These are phyloP conservation scores for Proterorhinus semilunaris DNA, from an alignment of 2,113 vertebrate genomes.

Conservation along the genomic window DNA sequence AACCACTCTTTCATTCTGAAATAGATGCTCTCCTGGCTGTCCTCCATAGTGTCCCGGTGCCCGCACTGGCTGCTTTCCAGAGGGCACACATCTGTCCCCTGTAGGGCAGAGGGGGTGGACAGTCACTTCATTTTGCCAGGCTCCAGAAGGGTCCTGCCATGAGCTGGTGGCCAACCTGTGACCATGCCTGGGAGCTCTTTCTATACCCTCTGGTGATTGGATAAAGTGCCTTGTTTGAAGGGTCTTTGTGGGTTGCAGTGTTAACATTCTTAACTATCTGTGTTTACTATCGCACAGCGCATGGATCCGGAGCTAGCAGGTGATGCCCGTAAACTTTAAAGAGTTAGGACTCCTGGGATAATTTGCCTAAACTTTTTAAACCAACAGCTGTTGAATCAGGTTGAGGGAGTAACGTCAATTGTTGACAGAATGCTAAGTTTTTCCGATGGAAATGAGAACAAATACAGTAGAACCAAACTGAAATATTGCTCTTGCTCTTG, in stretches of 20 bases:
- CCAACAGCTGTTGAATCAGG: too few species aligned
- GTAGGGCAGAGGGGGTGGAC: background rate
- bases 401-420: too few species aligned
- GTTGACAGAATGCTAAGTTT: too few species aligned
- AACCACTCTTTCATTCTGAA: background rate
- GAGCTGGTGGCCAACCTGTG: background rate
- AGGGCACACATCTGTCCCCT: slow-evolving; percentile 6
- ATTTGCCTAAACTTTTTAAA: too few species aligned
- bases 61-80: slow-evolving; percentile 1
- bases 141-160: slow-evolving; percentile 5
- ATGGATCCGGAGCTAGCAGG: too few species aligned
- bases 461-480: too few species aligned
- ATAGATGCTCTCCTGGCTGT: background rate
- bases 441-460: too few species aligned
- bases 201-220: background rate
- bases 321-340: too few species aligned
- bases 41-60: background rate
- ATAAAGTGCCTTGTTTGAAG: background rate
- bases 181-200: background rate
- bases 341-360: too few species aligned
- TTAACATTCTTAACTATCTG: background rate
- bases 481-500: too few species aligned
- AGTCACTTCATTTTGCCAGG: background rate
- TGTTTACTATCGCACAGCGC: too few species aligned
- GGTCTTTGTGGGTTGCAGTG: background rate